Evolutionary conservation across 2,113 vertebrate genomes (phyloP).

Genomic region (Passer montanus): DNA sequence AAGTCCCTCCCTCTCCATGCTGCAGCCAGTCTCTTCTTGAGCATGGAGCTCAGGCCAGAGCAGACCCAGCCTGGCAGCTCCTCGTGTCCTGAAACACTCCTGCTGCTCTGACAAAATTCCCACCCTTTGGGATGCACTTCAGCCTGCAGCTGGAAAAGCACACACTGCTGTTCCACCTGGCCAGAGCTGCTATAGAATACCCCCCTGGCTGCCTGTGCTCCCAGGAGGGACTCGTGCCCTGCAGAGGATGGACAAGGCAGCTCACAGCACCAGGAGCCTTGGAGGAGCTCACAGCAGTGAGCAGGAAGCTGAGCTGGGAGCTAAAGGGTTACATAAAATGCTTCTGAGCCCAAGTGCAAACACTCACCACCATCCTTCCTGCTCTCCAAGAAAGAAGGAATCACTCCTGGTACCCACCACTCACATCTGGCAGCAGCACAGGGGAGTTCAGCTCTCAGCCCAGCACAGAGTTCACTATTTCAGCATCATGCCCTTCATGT

Average conservation of each 20-base stretch:
- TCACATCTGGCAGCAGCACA: slow-evolving; percentile 17
- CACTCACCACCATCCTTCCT: slow-evolving; percentile 27
- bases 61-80: background rate
- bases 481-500: background rate
- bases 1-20: background rate
- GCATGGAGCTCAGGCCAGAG: background rate
- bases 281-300: background rate
- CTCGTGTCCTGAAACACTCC: background rate
- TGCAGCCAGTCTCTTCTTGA: background rate
- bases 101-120: background rate
- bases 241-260: background rate
- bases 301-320: background rate
- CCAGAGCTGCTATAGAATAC: background rate
- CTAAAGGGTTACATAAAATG: background rate
- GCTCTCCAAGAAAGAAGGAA: background rate
- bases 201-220: background rate
- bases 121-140: background rate
- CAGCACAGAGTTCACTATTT: background rate
- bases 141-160: slow-evolving; percentile 8
- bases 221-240: background rate
- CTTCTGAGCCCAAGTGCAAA: background rate
- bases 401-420: background rate
- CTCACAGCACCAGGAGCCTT: background rate
- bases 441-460: background rate
- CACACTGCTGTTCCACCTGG: background rate